Percentiles rank a stretch among this genome's conserved stretches.
These are phyloP conservation scores for Lerema accius DNA, from an alignment of 1,140 invertebrate genomes.

Conservation along the genomic window DNA sequence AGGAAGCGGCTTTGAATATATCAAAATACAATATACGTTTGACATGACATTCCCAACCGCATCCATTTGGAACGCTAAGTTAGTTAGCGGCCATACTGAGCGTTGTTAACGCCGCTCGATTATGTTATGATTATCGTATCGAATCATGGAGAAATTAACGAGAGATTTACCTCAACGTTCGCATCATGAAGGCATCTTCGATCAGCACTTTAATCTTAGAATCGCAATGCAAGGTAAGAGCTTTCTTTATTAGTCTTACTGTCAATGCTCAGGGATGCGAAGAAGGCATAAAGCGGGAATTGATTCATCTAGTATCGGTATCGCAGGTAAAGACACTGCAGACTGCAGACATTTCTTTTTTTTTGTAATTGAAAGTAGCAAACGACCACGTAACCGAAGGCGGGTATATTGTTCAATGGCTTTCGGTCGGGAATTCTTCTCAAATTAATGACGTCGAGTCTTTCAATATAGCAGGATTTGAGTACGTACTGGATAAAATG, in stretches of 20 bases:
- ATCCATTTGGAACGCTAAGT: too few species aligned
- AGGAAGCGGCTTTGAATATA: too few species aligned
- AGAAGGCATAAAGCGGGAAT: background rate
- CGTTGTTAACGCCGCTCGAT: too few species aligned
- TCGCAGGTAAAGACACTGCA: background rate
- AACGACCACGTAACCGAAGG: background rate
- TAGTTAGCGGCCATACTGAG: too few species aligned
- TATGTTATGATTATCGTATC: background rate
- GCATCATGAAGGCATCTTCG: background rate
- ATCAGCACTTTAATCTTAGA: background rate
- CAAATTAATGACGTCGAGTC: background rate
- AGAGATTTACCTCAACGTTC: background rate
- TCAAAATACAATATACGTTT: too few species aligned
- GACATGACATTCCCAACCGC: too few species aligned
- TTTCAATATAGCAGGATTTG: too few species aligned
- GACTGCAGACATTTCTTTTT: background rate
- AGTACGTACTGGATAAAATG: too few species aligned
- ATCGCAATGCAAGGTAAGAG: background rate
- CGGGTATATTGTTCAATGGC: background rate
- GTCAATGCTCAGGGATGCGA: background rate
- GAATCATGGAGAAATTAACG: background rate
- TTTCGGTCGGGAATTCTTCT: background rate
- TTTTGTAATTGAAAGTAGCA: too few species aligned
- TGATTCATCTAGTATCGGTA: conserved; percentile 1
- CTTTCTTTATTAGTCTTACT: background rate